Evolutionary conservation across 1,140 invertebrate species (phyloP), one percentile per base, ranked within the genome.

Genomic region (Eupeodes corollae): DNA sequence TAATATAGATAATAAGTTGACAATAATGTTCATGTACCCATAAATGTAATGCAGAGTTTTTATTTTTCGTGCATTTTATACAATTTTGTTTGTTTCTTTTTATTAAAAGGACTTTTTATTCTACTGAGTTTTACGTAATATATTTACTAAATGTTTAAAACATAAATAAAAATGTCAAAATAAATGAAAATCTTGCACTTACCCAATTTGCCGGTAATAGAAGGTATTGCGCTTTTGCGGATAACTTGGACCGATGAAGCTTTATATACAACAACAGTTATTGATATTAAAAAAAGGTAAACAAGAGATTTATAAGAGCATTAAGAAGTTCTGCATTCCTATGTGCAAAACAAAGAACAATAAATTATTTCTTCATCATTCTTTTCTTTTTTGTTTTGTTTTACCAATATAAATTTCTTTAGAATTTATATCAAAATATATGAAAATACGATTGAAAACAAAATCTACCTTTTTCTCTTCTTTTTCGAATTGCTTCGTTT

Each of bases 401-500:
- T 52, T 52, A 43, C 50, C 49, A 51, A 52, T 37, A 40, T 45
- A 44, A 47, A 44, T 54, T 45, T 50, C 42, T 53, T 50, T 42
- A 21, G 6, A 18, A 52, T 49, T 41, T 13, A 42, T 6, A 42
- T 6, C 11, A 18, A 42, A 21, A 42, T 37, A 5, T 37, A 10
- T 6, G 15, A 18, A 5, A 42, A 5, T 10, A 16, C 15, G 13
- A 18, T 18, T 18, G 6, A 42, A 18, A 40, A 56, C 10, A 48
- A 41, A 38, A 52, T 56, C 56, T 67, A 68, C 65, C 65, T 68
- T 68, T 67, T 43, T 53, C 52, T 55, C 61, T 63, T 26, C 56
- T 54, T 51, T 58, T 56, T 57, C 63, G 61, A 18, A 68, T 31
- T 42, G 61, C 52, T 70, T 93, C 88, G 67, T 80, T 77, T 68